phyloP scores from a whole-genome alignment of 2,797 vertebrate genomes.

The Emys orbicularis region DNA sequence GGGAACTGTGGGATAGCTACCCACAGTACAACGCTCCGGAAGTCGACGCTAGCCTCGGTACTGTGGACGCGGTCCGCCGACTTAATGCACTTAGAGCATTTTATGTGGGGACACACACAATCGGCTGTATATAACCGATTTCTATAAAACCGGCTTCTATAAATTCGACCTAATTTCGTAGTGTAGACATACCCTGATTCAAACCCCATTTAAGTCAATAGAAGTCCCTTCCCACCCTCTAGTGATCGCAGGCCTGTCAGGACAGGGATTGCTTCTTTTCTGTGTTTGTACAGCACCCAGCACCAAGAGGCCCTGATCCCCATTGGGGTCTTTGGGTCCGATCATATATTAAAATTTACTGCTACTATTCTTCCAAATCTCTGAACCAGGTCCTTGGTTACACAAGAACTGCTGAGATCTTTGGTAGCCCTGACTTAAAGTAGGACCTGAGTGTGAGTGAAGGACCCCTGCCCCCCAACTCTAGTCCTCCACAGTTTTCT shows the following conservation, averaged over 20 bases:
- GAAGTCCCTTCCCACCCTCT: rapidly evolving
- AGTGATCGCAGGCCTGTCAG: neutral
- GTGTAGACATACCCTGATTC: neutral
- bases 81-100: too few species aligned
- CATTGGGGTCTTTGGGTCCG: neutral
- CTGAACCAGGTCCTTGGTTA: neutral
- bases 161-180: too few species aligned
- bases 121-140: too few species aligned
- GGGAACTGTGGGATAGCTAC: too few species aligned
- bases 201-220: neutral
- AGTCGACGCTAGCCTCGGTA: too few species aligned
- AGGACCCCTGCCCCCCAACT: neutral
- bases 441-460: neutral
- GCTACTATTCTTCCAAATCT: neutral
- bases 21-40: too few species aligned
- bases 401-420: neutral
- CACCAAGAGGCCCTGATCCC: neutral
- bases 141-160: too few species aligned
- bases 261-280: neutral
- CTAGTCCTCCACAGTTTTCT: constrained; percentile 32
- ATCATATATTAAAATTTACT: neutral
- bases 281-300: neutral
- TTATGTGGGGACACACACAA: too few species aligned
- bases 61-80: too few species aligned
- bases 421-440: neutral